Evolutionary conservation across 2,113 vertebrate genomes (phyloP).

Genomic region (Festucalex cinctus): DNA sequence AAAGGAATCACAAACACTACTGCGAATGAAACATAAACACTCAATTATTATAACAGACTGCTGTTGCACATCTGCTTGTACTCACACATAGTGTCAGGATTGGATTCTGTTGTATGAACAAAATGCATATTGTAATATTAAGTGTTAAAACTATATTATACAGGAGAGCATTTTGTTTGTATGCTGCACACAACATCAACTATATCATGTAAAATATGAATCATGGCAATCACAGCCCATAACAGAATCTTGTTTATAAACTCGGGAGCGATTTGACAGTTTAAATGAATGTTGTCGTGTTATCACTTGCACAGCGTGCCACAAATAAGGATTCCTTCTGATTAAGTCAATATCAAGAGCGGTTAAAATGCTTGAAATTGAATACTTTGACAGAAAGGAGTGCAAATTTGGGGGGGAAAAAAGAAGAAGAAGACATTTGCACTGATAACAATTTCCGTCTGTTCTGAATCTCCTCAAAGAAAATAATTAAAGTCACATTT

Average conservation of each 20-base stretch:
- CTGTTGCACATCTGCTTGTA: too few relatives aligned
- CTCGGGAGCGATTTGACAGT: conserved; percentile 29
- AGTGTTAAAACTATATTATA: neutral
- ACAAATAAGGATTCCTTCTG: conserved; percentile 56
- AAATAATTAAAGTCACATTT: conserved; percentile 41
- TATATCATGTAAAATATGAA: too few relatives aligned
- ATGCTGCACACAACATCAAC: too few relatives aligned
- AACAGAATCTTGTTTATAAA: conserved; percentile 48
- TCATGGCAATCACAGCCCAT: conserved; percentile 4
- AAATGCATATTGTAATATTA: neutral
- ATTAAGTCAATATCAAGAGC: conserved; percentile 45
- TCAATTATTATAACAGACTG: too few relatives aligned
- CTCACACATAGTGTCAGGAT: neutral
- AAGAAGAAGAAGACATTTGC: conserved; percentile 33
- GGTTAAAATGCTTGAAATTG: conserved; percentile 68
- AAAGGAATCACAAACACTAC: too few relatives aligned
- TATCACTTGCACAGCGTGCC: conserved; percentile 39
- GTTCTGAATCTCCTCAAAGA: conserved; percentile 35
- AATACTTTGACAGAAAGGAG: conserved; percentile 65
- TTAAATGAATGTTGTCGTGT: conserved; percentile 51
- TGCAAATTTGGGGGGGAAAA: conserved; percentile 46
- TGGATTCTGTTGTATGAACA: neutral
- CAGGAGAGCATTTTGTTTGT: neutral
- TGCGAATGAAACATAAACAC: too few relatives aligned
- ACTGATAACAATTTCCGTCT: neutral